Conservation (phyloP, 2,888 invertebrate species). For the Tetragnatha montana region DNA sequence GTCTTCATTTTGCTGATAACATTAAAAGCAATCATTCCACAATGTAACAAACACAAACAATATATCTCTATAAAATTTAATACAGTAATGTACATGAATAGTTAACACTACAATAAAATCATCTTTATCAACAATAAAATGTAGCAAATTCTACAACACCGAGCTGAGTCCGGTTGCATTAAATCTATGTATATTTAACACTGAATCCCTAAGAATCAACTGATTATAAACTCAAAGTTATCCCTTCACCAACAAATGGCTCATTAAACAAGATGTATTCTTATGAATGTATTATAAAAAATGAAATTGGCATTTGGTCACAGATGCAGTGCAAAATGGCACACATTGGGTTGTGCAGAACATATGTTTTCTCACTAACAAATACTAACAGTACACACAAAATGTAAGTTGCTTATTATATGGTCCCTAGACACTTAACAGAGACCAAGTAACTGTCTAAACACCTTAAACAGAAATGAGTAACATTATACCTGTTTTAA, state of each 20-base stretch:
- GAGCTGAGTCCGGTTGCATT: slow-evolving; percentile 12
- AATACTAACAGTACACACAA: too few relatives aligned
- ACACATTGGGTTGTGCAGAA: slow-evolving; percentile 56
- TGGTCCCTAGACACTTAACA: too few relatives aligned
- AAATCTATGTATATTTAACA: slow-evolving; percentile 23
- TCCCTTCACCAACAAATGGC: slow-evolving; percentile 22
- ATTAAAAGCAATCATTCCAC: slow-evolving; percentile 19
- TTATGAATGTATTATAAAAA: slow-evolving; percentile 19
- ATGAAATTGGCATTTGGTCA: slow-evolving; percentile 64
- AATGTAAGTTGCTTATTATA: too few relatives aligned
- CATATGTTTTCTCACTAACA: not conserved
- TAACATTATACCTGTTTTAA: not conserved
- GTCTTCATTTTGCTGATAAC: not conserved
- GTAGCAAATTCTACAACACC: slow-evolving; percentile 30
- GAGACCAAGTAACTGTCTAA: not conserved
- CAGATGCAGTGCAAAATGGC: slow-evolving; percentile 57
- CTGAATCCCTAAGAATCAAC: not conserved
- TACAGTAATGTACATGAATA: slow-evolving; percentile 36
- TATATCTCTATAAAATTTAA: slow-evolving; percentile 43
- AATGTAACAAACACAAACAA: slow-evolving; percentile 17
- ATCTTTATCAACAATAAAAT: slow-evolving; percentile 2
- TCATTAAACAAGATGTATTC: slow-evolving; percentile 25
- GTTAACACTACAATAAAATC: slow-evolving; percentile 24
- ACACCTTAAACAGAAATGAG: not conserved
- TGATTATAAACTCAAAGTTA: slow-evolving; percentile 20